Evolutionary conservation across 2,888 invertebrate species (phyloP), one percentile per base, ranked within the genome.

Genomic region (Abrostola tripartita): DNA sequence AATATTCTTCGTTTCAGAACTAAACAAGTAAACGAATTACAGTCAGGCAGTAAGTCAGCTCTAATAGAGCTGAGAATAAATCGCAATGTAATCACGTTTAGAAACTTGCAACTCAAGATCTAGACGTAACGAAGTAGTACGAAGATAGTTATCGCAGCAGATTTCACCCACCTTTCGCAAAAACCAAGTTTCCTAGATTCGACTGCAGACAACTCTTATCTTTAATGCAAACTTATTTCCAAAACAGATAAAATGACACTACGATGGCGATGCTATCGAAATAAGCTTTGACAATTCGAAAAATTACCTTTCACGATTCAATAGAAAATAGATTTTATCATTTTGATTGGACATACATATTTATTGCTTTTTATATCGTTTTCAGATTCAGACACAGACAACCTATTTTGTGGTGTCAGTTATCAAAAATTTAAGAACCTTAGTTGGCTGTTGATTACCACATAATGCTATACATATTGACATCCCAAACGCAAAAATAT

Each of bases 61-160:
- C 9, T 24, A 47, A 24, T 24, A 24, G 54, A 61, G 38, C 41
- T 50, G 10, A 60, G 24, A 61, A 58, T 56, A 71, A 72, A 71
- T 62, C 52, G 65, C 64, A 73, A 65, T 65, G 54, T 59, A 68
- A 79, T 76, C 66, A 70, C 61, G 78, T 73, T 77, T 74, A 74
- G 78, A 78, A 79, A 79, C 78, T 62, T 49, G 53, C 51, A 53
- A 51, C 35, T 59, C 61, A 67, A 72, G 77, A 72, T 66, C 60
- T 61, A 63, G 58, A 47, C 55, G 44, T 42, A 40, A 49, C 42
- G 10, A 64, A 59, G 64, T 68, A 49, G 54, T 52, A 53, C 54
- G 41, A 50, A 64, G 52, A 64, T 51, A 60, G 65, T 12, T n/a
- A 65, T 60, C 68, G 55, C 7, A 40, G 51, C 40, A 54, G 77